A percentile compares a stretch with the other conserved stretches of the same genome.
phyloP scores from a whole-genome alignment of 2,888 invertebrate genomes.

The Macrosiphum euphorbiae region DNA sequence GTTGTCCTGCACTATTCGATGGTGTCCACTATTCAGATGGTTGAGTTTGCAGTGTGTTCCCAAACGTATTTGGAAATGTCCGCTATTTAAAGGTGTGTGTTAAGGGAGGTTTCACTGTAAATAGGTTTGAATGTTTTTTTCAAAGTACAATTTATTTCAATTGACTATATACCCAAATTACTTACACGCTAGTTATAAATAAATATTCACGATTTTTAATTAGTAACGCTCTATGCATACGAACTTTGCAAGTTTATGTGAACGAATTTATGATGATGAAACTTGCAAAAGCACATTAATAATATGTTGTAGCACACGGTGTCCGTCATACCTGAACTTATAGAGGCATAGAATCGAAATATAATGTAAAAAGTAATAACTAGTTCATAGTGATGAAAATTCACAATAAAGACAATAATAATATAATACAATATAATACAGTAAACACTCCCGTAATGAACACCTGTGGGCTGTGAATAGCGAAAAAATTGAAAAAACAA shows the following conservation, averaged over 20 bases:
- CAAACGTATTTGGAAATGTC: no score
- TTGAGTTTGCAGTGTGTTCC: no score
- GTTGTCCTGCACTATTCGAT: no score
- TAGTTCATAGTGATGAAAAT: neutral
- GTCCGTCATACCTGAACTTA: neutral
- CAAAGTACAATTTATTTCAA: neutral
- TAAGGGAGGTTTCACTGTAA: no score
- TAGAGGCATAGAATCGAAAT: neutral
- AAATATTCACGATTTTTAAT: neutral
- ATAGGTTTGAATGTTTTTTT: neutral
- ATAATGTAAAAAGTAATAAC: neutral
- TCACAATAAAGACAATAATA: neutral
- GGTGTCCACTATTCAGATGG: no score
- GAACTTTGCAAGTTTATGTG: neutral
- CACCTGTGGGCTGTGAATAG: no score
- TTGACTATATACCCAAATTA: neutral
- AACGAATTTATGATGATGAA: neutral
- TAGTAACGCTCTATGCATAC: neutral
- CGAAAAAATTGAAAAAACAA: no score
- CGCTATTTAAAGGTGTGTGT: no score
- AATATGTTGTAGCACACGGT: neutral
- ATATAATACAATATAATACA: no score
- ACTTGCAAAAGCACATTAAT: neutral
- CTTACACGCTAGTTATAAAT: neutral
- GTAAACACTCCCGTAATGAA: no score